phyloP scores from a whole-genome alignment of 2,888 invertebrate species.

The Acheta domesticus region DNA sequence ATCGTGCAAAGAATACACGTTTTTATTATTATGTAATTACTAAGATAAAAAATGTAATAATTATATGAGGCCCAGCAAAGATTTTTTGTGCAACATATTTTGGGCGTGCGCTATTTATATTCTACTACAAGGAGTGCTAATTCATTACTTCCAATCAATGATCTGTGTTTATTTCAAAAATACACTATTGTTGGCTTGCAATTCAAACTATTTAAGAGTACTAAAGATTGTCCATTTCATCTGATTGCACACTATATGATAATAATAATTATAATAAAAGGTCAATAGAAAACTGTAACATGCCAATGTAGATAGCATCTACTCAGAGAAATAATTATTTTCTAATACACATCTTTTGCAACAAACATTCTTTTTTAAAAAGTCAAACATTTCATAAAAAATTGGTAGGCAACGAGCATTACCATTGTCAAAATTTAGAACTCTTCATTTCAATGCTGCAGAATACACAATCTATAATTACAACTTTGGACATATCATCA shows the following conservation, averaged over 20 bases:
- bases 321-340: not conserved
- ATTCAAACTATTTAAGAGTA: not conserved
- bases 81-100: constrained; percentile 3
- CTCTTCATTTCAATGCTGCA: no score
- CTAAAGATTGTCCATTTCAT: constrained; percentile 3
- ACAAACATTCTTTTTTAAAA: not conserved
- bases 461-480: not conserved
- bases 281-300: constrained; percentile 11
- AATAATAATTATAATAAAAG: not conserved
- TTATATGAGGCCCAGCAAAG: not conserved
- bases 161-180: not conserved
- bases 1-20: constrained; percentile 3
- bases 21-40: not conserved
- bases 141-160: constrained; percentile 22
- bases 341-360: not conserved
- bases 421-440: not conserved
- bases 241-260: constrained; percentile 11
- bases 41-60: not conserved
- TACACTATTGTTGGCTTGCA: not conserved
- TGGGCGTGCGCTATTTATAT: constrained; percentile 12
- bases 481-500: not conserved
- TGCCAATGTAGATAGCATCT: not conserved
- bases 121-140: not conserved
- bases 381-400: not conserved
- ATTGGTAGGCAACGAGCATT: not conserved